Evolutionary conservation across 2,797 vertebrate genomes (phyloP), one percentile per base, ranked within the genome.

Genomic region (Zalophus californianus): DNA sequence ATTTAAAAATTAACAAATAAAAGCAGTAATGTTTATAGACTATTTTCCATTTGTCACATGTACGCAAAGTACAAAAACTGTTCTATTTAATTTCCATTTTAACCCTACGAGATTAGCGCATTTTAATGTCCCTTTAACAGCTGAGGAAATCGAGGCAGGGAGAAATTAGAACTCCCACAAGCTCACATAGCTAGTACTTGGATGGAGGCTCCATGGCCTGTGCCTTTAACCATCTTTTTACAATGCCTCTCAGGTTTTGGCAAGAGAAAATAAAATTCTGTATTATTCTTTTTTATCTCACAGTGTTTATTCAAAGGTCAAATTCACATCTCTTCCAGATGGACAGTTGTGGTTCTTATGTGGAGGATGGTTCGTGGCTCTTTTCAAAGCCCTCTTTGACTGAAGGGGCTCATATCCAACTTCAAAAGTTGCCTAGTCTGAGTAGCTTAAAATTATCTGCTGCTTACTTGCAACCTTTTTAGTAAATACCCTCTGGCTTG

Each of bases 401-500:
- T 60, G 92, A 87, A 86, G 88, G 66, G 25, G 2, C 38, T 83
- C 78, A 66, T 92, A 85, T 84, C 50, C 86, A 91, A 56, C 92
- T 96, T 96, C 41, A 64, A 70, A 96, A 92, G 52, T 86, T 89
- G 38, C 78, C 25, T 1, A 32, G 35, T 91, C 35, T 80, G n/a
- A 96, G 92, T 21, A 75, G 29, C 92, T 97, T 97, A 84, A 97
- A 98, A 95, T 97, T 88, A 95, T 92, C 94, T 86, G 85, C 77
- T 94, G 68, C 90, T 97, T 97, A 84, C 90, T 95, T 83, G 91
- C 93, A 96, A 96, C 96, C 85, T 96, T 97, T 97, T 95, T 94
- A 93, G 95, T 82, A 89, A 97, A 97, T 95, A 88, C 50, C 83
- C 87, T 96, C 87, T 92, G 82, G 85, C 96, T 92, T 96, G 77